These are phyloP conservation scores for Drosophila heteroneura DNA, from an alignment of 2,888 invertebrate genomes.

Conservation along the genomic window DNA sequence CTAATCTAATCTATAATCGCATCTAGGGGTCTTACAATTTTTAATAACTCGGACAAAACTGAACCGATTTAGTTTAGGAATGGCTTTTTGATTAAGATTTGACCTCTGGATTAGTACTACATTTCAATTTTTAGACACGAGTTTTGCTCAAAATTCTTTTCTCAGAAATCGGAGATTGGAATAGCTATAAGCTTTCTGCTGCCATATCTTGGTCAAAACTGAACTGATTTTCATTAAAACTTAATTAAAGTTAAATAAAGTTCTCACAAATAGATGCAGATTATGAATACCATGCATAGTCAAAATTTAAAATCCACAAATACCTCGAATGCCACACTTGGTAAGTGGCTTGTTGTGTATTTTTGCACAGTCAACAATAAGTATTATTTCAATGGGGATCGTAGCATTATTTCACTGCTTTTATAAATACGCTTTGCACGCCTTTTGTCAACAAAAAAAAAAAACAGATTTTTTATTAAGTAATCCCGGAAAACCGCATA, in stretches of 20 bases:
- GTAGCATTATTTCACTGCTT: background rate
- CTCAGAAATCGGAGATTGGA: background rate
- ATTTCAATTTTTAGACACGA: background rate
- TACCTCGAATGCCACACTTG: background rate
- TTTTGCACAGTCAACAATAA: background rate
- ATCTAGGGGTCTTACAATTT: background rate
- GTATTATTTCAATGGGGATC: background rate
- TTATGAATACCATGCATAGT: background rate
- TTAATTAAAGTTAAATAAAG: background rate
- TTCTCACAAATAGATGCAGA: background rate
- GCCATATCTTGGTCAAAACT: background rate
- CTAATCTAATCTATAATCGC: background rate
- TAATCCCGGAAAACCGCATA: constrained; percentile 24
- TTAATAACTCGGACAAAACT: background rate
- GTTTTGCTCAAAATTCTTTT: background rate
- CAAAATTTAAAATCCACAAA: background rate
- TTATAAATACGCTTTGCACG: background rate
- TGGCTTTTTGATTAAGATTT: background rate
- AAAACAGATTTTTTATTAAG: constrained; percentile 11
- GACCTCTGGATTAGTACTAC: background rate
- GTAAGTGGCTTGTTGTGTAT: background rate
- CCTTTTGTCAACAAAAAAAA: constrained; percentile 13
- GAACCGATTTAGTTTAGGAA: background rate
- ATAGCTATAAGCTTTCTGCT: background rate
- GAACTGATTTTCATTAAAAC: background rate